These are phyloP conservation scores for Danio tinwini DNA, from an alignment of 2,797 vertebrate genomes.

Conservation along the genomic window DNA sequence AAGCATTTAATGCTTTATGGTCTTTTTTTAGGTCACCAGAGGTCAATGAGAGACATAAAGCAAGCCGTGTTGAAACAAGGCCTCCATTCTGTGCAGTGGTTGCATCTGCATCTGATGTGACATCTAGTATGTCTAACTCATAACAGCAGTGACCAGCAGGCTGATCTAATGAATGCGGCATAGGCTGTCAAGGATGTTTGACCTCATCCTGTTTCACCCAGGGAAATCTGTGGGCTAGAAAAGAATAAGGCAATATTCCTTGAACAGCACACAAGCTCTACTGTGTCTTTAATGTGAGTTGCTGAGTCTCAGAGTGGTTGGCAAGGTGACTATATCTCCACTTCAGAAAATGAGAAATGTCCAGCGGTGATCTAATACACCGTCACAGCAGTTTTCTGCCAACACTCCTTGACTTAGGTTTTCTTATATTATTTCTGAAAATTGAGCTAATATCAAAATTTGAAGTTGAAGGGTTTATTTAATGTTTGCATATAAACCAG, in stretches of 20 bases:
- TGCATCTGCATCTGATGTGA: slow-evolving; percentile 51
- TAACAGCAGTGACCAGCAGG: slow-evolving; percentile 30
- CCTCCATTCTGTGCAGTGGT: slow-evolving; percentile 51
- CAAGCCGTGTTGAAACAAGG: slow-evolving; percentile 62
- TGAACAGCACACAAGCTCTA: slow-evolving; percentile 15
- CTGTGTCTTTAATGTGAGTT: neutral
- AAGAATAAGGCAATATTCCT: slow-evolving; percentile 39
- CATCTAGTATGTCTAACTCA: slow-evolving; percentile 57
- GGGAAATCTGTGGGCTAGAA: slow-evolving; percentile 25
- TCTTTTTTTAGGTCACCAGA: slow-evolving; percentile 70
- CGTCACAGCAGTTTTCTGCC: neutral
- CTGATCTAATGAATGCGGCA: slow-evolving; percentile 1
- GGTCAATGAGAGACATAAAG: slow-evolving; percentile 59
- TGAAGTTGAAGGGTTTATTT: slow-evolving; percentile 62
- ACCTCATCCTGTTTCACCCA: slow-evolving; percentile 31
- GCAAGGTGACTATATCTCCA: slow-evolving; percentile 10
- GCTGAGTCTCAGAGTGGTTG: slow-evolving; percentile 30
- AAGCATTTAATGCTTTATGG: slow-evolving; percentile 6
- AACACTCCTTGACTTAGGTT: neutral
- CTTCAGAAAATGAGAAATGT: slow-evolving; percentile 19
- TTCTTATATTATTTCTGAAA: slow-evolving; percentile 3
- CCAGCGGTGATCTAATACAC: slow-evolving; percentile 18
- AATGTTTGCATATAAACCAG: slow-evolving; percentile 59
- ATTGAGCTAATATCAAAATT: slow-evolving; percentile 54
- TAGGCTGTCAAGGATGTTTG: slow-evolving; percentile 10